Conservation (phyloP, 1,140 invertebrate genomes). For the Megathymus violae region DNA sequence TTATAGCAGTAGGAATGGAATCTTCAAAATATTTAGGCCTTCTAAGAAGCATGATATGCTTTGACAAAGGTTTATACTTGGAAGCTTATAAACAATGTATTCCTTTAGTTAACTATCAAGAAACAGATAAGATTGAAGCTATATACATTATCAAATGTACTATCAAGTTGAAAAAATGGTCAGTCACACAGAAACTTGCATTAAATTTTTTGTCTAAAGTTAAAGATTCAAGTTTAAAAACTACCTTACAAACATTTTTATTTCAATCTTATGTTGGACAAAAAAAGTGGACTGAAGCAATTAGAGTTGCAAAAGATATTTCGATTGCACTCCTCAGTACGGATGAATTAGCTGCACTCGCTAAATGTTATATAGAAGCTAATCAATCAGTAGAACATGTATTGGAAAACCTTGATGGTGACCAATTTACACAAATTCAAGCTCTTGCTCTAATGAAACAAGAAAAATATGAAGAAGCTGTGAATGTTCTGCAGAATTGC, state of each 20-base stretch:
- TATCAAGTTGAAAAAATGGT: constrained; percentile 84
- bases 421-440: constrained; percentile 64
- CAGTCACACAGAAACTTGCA: constrained; percentile 83
- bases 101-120: constrained; percentile 67
- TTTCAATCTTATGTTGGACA: constrained; percentile 72
- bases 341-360: constrained; percentile 58
- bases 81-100: constrained; percentile 81
- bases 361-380: constrained; percentile 71
- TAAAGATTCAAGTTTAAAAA: constrained; percentile 54
- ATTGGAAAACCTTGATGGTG: constrained; percentile 52
- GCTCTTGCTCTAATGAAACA: constrained; percentile 76
- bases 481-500: constrained; percentile 80
- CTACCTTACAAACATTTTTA: constrained; percentile 59
- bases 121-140: constrained; percentile 63
- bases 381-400: constrained; percentile 57
- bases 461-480: constrained; percentile 83
- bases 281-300: constrained; percentile 82
- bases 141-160: constrained; percentile 81
- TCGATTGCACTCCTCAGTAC: constrained; percentile 48
- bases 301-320: constrained; percentile 54
- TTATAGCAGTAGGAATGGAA: constrained; percentile 79
- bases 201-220: constrained; percentile 73
- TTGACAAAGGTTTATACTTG: constrained; percentile 80
- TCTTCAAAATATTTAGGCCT: constrained; percentile 85
- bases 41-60: constrained; percentile 85